Evolutionary conservation across 2,888 invertebrate species (phyloP).

Genomic region (Tricholauxania praeusta): DNA sequence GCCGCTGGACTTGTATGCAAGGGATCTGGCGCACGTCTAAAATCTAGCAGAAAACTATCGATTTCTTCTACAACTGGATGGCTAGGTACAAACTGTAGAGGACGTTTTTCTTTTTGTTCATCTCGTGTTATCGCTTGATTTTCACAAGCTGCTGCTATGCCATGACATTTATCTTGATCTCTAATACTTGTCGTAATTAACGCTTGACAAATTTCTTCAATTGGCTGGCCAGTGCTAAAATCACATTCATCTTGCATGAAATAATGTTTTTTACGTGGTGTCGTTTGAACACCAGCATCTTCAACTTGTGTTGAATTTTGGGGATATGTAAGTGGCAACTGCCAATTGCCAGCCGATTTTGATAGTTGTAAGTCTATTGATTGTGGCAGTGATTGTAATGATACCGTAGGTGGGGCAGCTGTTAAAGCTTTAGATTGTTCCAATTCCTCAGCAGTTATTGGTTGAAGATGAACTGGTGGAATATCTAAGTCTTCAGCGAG

Average conservation of each 20-base stretch:
- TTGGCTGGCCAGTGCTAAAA: conserved; percentile 54
- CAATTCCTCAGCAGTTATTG: conserved; percentile 55
- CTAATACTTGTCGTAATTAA: conserved; percentile 40
- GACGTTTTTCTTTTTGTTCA: neutral
- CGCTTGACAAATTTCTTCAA: conserved; percentile 55
- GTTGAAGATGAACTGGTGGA: conserved; percentile 57
- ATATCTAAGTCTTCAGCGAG: conserved; percentile 59
- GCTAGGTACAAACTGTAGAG: conserved; percentile 53
- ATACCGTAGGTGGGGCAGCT: conserved; percentile 37
- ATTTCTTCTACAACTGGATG: conserved; percentile 52
- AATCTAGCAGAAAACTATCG: conserved; percentile 59
- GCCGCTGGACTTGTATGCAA: conserved; percentile 42
- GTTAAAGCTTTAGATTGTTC: conserved; percentile 47
- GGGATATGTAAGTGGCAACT: conserved; percentile 44
- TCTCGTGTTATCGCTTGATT: neutral
- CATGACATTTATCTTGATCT: conserved; percentile 29
- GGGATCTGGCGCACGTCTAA: conserved; percentile 56
- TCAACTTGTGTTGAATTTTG: conserved; percentile 47
- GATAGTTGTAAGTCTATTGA: conserved; percentile 37
- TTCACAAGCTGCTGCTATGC: neutral
- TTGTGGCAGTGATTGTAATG: conserved; percentile 40
- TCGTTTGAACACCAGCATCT: conserved; percentile 60
- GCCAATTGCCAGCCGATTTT: conserved; percentile 29
- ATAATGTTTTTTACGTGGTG: conserved; percentile 53
- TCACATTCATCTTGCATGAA: conserved; percentile 47